A percentile compares a stretch with the other conserved stretches of the same genome.
phyloP scores from a whole-genome alignment of 2,888 invertebrate species.

The Leptothorax acervorum region DNA sequence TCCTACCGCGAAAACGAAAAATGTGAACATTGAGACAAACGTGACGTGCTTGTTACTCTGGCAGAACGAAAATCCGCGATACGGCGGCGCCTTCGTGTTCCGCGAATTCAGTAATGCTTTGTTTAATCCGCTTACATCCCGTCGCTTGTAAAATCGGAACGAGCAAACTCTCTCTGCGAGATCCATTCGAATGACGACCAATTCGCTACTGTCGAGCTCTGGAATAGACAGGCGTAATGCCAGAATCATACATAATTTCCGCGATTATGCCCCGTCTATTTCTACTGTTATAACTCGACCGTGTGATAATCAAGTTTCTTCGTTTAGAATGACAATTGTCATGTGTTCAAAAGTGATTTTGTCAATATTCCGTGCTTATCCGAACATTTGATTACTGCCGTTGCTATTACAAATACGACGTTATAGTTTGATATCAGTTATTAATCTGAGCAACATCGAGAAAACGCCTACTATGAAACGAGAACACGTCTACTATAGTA shows the following conservation, averaged over 20 bases:
- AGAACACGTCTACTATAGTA: background rate
- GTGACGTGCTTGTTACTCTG: slow-evolving; percentile 17
- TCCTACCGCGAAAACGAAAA: background rate
- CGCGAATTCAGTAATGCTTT: slow-evolving; percentile 23
- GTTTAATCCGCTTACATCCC: slow-evolving; percentile 48
- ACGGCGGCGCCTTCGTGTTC: background rate
- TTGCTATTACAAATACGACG: background rate
- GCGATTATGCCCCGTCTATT: slow-evolving; percentile 17
- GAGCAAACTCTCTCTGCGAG: slow-evolving; percentile 1
- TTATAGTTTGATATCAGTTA: background rate
- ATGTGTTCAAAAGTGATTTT: background rate
- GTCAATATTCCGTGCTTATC: background rate
- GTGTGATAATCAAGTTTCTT: background rate
- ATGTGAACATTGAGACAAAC: background rate
- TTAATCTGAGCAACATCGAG: background rate
- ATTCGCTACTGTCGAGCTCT: slow-evolving; percentile 32
- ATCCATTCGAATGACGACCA: slow-evolving; percentile 19
- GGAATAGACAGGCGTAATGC: background rate
- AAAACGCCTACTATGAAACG: background rate
- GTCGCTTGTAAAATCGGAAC: slow-evolving; percentile 34
- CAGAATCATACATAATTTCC: slow-evolving; percentile 22
- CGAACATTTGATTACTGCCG: background rate
- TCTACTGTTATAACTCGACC: background rate
- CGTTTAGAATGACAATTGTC: slow-evolving; percentile 15
- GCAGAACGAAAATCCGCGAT: slow-evolving; percentile 10